Evolutionary conservation across 2,113 vertebrate genomes (phyloP).

Genomic region (Labeo catla): DNA sequence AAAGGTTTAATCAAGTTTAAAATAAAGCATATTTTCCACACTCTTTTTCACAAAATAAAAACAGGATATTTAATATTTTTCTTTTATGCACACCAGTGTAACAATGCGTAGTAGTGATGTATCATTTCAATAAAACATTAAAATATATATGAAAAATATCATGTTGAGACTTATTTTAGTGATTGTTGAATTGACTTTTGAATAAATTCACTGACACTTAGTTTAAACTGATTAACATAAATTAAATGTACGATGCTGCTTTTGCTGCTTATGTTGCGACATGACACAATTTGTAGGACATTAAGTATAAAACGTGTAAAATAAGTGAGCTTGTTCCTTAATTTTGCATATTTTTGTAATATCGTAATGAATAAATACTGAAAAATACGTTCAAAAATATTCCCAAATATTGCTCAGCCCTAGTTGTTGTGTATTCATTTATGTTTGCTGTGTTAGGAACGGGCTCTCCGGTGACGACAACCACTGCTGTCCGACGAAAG

Average conservation of each 20-base stretch:
- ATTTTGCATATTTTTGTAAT: not conserved
- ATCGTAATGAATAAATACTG: not conserved
- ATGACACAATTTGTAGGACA: too few relatives aligned
- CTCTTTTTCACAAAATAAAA: not conserved
- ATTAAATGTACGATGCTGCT: too few relatives aligned
- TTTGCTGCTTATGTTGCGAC: too few relatives aligned
- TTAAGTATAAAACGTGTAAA: too few relatives aligned
- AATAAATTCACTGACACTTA: too few relatives aligned
- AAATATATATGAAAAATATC: not conserved
- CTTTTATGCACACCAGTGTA: not conserved
- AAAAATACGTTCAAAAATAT: not conserved
- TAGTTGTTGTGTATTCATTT: conserved; percentile 16
- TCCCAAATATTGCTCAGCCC: not conserved
- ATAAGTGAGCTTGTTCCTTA: not conserved
- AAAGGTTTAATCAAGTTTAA: not conserved
- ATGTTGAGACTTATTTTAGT: not conserved
- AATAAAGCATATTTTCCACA: not conserved
- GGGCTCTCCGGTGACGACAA: conserved; percentile 69
- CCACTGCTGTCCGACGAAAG: conserved; percentile 65
- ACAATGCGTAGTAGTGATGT: not conserved
- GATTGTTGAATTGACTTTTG: not conserved
- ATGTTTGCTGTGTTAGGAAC: conserved; percentile 69
- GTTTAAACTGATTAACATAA: too few relatives aligned
- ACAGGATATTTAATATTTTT: not conserved
- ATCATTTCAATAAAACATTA: not conserved